A percentile compares a stretch with the other conserved stretches of the same genome.
These are phyloP conservation scores for Deilephila elpenor DNA, from an alignment of 2,888 invertebrate genomes.

Conservation along the genomic window DNA sequence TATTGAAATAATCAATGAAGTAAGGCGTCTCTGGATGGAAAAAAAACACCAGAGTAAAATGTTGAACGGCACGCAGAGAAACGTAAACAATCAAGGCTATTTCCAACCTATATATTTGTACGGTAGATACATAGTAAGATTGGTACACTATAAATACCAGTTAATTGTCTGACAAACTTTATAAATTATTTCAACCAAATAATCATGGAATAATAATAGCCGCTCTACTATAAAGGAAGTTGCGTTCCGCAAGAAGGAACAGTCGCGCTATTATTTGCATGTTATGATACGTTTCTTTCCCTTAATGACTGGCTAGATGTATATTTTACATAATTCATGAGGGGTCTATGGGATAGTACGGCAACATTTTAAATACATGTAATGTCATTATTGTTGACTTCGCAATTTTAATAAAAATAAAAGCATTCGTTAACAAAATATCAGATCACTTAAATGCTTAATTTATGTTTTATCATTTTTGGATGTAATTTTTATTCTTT, in stretches of 20 bases:
- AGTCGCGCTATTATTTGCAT: not conserved
- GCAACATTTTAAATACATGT: not conserved
- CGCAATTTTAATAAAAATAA: no score
- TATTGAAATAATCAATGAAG: no score
- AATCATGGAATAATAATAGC: not conserved
- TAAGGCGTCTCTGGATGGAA: no score
- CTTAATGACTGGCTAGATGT: not conserved
- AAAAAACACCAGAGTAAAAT: not conserved
- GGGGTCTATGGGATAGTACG: not conserved
- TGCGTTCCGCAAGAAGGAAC: not conserved
- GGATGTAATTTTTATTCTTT: no score
- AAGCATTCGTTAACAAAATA: no score
- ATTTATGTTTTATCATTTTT: no score
- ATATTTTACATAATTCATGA: not conserved
- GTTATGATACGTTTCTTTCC: not conserved
- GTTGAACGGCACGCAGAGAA: not conserved
- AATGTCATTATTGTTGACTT: no score
- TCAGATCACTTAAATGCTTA: no score
- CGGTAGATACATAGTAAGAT: not conserved
- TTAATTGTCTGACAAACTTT: not conserved
- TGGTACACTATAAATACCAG: not conserved
- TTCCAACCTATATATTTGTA: conserved; percentile 6
- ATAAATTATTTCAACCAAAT: not conserved
- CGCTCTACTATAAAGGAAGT: not conserved
- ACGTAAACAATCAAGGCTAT: not conserved